Percentiles rank a stretch among this genome's conserved stretches.
Conservation (phyloP, 2,113 vertebrate genomes). For the Megaceryle maxima region DNA sequence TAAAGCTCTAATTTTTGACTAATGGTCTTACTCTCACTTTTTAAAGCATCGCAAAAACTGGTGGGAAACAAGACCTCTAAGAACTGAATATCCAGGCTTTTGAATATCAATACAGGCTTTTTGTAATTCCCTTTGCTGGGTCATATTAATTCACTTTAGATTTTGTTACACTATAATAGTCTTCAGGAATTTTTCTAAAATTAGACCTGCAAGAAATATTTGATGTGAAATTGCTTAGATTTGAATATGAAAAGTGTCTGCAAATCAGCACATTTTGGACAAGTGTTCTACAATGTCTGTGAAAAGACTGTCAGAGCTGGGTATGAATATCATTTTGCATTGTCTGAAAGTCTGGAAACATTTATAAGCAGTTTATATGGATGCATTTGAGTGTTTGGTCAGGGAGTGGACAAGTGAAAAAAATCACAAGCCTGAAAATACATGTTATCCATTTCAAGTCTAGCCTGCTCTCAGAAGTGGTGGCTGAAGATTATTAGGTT, state of each 20-base stretch:
- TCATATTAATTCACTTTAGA: neutral
- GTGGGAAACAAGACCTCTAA: neutral
- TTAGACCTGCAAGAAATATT: constrained; percentile 19
- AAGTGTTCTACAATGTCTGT: neutral
- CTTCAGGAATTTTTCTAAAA: constrained; percentile 24
- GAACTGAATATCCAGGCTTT: neutral
- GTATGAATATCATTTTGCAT: constrained; percentile 28
- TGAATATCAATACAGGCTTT: neutral
- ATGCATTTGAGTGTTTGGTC: constrained; percentile 5
- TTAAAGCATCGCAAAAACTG: neutral
- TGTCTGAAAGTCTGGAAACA: constrained; percentile 49
- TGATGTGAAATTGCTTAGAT: constrained; percentile 36
- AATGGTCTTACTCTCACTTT: neutral
- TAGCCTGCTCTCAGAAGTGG: neutral
- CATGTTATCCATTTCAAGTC: neutral
- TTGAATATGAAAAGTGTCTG: constrained; percentile 4
- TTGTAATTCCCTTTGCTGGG: neutral
- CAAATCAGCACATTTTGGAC: constrained; percentile 9
- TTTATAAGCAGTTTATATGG: constrained; percentile 30
- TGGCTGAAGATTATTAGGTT: neutral
- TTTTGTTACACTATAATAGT: neutral
- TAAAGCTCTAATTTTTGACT: neutral
- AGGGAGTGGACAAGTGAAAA: neutral
- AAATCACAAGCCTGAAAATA: neutral
- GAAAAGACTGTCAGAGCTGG: constrained; percentile 2